These are phyloP conservation scores for Oligia latruncula DNA, from an alignment of 2,888 invertebrate genomes.

Conservation along the genomic window DNA sequence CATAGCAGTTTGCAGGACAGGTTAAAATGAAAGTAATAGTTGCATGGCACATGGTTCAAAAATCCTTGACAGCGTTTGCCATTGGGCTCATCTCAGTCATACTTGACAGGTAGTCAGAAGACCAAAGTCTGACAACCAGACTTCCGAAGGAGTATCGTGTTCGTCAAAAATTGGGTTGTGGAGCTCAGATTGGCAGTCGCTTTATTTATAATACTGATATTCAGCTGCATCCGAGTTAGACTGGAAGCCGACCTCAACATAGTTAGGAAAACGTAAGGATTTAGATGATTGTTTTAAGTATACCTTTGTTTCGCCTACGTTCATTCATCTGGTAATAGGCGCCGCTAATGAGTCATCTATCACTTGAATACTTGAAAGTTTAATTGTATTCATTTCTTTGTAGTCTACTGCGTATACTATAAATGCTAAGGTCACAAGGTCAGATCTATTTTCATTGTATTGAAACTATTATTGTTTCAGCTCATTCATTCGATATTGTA, in stretches of 20 bases:
- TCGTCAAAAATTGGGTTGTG: not conserved
- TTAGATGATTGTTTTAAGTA: not conserved
- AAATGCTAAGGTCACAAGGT: conserved; percentile 11
- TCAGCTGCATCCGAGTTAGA: not conserved
- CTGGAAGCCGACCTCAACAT: not conserved
- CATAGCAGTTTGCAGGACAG: not conserved
- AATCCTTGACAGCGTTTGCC: not conserved
- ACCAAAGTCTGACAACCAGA: not conserved
- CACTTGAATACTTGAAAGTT: conserved; percentile 12
- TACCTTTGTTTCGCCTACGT: not conserved
- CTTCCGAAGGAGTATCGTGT: too few relatives aligned
- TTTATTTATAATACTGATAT: not conserved
- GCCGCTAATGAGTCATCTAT: conserved; percentile 4
- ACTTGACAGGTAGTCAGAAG: not conserved
- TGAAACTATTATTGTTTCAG: conserved; percentile 13
- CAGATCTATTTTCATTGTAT: conserved; percentile 42
- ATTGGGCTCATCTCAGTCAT: not conserved
- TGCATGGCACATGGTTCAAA: not conserved
- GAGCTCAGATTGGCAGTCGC: not conserved
- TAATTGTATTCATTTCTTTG: conserved; percentile 2
- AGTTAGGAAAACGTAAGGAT: not conserved
- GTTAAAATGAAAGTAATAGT: not conserved
- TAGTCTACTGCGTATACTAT: conserved; percentile 1
- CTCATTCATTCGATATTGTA: conserved; percentile 35
- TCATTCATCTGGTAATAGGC: not conserved